Evolutionary conservation across 2,888 invertebrate species (phyloP).

Genomic region (Oligia strigilis): DNA sequence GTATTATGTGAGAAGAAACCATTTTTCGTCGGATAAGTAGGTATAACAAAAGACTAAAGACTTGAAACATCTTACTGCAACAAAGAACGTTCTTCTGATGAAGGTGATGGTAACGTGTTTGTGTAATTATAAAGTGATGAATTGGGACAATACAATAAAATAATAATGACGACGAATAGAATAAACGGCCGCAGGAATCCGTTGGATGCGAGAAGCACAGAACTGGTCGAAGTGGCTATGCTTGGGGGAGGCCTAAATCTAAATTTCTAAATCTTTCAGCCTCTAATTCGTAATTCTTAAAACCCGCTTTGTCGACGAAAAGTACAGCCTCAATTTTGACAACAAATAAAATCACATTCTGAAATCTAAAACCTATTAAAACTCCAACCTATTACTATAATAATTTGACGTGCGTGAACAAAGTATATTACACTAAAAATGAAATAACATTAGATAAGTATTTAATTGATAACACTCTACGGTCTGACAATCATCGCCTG

Average conservation of each 20-base stretch:
- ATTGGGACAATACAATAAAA: not conserved
- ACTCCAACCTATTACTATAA: not conserved
- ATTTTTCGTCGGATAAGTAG: not conserved
- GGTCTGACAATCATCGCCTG: conserved; percentile 2
- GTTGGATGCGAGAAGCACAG: too few species aligned
- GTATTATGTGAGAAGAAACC: not conserved
- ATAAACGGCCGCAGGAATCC: not conserved
- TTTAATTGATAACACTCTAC: conserved; percentile 27
- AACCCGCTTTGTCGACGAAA: not conserved
- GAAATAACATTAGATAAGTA: not conserved
- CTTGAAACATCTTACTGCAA: not conserved
- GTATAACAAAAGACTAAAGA: not conserved
- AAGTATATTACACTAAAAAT: not conserved
- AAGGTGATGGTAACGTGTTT: not conserved
- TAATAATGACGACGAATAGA: not conserved
- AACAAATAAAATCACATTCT: not conserved
- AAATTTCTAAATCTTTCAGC: not conserved
- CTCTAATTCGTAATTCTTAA: not conserved
- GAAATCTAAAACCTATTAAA: not conserved
- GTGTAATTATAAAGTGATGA: not conserved
- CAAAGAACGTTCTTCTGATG: not conserved
- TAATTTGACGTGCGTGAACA: not conserved
- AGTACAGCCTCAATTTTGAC: not conserved
- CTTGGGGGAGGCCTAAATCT: too few species aligned
- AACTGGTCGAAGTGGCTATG: too few species aligned